A percentile compares a stretch with the other conserved stretches of the same genome.
phyloP scores from a whole-genome alignment of 2,113 vertebrate genomes.

The Passer montanus region DNA sequence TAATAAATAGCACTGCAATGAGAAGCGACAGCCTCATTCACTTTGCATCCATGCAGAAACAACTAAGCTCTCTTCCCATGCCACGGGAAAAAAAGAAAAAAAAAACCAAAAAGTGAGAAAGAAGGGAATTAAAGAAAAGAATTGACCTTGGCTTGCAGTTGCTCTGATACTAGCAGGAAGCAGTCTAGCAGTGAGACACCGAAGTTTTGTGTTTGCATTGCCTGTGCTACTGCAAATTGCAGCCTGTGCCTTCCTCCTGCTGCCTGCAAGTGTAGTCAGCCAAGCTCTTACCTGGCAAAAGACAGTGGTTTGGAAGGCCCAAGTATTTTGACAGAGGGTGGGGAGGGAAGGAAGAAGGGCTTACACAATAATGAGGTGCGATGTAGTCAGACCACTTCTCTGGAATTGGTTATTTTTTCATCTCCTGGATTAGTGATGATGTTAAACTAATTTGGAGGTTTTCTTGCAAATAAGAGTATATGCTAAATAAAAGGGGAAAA shows the following conservation, averaged over 20 bases:
- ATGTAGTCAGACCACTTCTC: background rate
- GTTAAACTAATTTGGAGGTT: background rate
- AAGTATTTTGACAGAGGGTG: background rate
- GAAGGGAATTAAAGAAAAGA: constrained; percentile 62
- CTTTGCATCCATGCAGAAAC: constrained; percentile 88
- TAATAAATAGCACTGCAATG: constrained; percentile 85
- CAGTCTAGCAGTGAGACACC: background rate
- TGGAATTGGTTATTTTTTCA: background rate
- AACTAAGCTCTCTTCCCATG: constrained; percentile 73
- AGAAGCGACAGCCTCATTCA: constrained; percentile 82
- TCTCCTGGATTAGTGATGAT: background rate
- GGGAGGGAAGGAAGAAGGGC: background rate
- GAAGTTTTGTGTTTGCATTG: background rate
- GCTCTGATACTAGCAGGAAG: background rate
- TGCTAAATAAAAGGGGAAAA: background rate
- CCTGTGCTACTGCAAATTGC: background rate
- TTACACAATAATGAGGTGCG: background rate
- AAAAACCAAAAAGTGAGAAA: background rate
- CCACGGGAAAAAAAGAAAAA: constrained; percentile 34
- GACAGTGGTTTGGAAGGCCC: background rate
- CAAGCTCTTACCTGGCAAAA: background rate
- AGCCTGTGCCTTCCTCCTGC: background rate
- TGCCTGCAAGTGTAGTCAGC: background rate
- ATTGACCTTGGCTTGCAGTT: constrained; percentile 78
- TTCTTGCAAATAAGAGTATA: background rate